phyloP scores from a whole-genome alignment of 2,797 vertebrate genomes.

The Potorous gilbertii region DNA sequence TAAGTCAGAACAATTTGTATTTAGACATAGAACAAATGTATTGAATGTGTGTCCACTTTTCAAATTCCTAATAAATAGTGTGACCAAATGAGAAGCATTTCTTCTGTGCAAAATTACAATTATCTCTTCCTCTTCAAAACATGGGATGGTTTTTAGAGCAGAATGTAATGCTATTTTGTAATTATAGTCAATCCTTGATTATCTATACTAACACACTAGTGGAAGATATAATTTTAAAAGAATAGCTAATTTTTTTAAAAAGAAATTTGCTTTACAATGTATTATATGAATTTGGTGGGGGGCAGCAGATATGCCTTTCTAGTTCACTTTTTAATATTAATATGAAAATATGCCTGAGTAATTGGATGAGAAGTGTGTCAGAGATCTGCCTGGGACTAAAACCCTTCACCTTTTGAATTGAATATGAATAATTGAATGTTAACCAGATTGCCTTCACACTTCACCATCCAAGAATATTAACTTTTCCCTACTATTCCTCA shows the following conservation, averaged over 20 bases:
- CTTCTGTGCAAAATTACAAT: slow-evolving; percentile 22
- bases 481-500: neutral
- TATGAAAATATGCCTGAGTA: neutral
- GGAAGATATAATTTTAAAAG: slow-evolving; percentile 53
- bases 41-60: neutral
- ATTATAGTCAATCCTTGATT: neutral
- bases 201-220: neutral
- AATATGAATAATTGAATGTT: neutral
- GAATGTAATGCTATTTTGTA: slow-evolving; percentile 20
- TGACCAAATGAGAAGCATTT: slow-evolving; percentile 14
- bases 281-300: slow-evolving; percentile 13
- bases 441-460: neutral
- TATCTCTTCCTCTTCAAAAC: neutral
- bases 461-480: neutral
- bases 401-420: neutral
- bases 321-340: slow-evolving; percentile 29
- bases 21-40: neutral
- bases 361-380: neutral
- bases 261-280: slow-evolving; percentile 41
- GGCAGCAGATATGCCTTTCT: slow-evolving; percentile 6
- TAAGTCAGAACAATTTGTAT: neutral
- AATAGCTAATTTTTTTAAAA: neutral
- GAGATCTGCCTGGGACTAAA: neutral
- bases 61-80: neutral
- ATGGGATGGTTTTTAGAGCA: neutral